Evolutionary conservation across 2,888 invertebrate genomes (phyloP).

Genomic region (Agonopterix heracliana): DNA sequence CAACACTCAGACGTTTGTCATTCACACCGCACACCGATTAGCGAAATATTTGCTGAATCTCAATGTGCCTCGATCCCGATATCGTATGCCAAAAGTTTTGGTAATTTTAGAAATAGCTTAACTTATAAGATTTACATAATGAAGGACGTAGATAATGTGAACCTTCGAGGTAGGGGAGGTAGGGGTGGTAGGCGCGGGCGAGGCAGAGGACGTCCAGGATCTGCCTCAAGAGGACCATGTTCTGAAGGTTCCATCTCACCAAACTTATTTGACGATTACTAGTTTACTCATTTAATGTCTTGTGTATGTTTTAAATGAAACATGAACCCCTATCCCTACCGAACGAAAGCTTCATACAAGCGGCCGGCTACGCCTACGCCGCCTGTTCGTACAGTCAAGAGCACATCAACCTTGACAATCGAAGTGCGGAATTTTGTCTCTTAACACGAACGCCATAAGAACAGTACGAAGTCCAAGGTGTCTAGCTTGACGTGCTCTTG

Average conservation of each 20-base stretch:
- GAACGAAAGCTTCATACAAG: no score
- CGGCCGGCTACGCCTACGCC: no score
- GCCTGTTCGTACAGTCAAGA: no score
- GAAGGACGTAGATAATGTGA: constrained; percentile 9
- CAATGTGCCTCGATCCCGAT: constrained; percentile 37
- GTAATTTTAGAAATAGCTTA: constrained; percentile 19
- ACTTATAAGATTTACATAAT: constrained; percentile 35
- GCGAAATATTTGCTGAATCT: constrained; percentile 26
- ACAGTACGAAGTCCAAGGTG: no score
- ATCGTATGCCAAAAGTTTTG: constrained; percentile 22
- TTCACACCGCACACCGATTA: constrained; percentile 22
- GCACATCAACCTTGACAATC: no score
- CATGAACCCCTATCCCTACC: no score
- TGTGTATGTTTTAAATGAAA: background rate
- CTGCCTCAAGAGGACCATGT: no score
- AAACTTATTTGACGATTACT: background rate
- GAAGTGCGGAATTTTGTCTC: no score
- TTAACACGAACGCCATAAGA: no score
- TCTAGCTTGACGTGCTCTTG: no score
- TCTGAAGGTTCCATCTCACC: no score
- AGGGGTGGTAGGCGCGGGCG: constrained; percentile 7
- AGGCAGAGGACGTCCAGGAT: background rate
- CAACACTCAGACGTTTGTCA: constrained; percentile 33
- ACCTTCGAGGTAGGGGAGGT: constrained; percentile 1
- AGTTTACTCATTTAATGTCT: background rate